A percentile compares a stretch with the other conserved stretches of the same genome.
These are phyloP conservation scores for Brevimyrus niger DNA, from an alignment of 2,113 vertebrate genomes.

Conservation along the genomic window DNA sequence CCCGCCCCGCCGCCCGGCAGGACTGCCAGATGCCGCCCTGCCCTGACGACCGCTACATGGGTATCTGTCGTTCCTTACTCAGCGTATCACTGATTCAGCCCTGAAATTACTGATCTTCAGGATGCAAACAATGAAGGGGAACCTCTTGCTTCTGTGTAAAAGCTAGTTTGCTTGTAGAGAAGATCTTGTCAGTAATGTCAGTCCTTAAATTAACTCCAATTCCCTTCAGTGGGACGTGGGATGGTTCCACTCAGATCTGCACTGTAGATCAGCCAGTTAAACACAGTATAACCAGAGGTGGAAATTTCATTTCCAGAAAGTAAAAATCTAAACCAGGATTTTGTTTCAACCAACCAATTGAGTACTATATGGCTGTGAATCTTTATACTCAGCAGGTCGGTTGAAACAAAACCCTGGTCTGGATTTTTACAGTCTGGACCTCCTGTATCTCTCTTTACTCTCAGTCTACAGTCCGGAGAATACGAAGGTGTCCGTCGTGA, in stretches of 20 bases:
- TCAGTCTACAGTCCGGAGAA: constrained; percentile 38
- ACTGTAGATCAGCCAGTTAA: neutral
- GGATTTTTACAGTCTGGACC: too few relatives aligned
- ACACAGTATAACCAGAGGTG: neutral
- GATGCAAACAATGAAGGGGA: neutral
- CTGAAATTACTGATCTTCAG: neutral
- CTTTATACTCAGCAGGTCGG: too few relatives aligned
- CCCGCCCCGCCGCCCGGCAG: constrained; percentile 61
- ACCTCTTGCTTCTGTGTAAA: neutral
- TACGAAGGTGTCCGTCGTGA: neutral
- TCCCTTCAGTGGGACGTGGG: neutral
- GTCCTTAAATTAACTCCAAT: neutral
- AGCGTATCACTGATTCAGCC: neutral
- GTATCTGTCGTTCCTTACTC: constrained; percentile 47
- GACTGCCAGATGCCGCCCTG: constrained; percentile 68
- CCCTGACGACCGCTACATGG: constrained; percentile 54
- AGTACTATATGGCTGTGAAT: too few relatives aligned
- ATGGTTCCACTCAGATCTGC: neutral
- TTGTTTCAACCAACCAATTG: too few relatives aligned
- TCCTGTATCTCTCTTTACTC: constrained; percentile 19
- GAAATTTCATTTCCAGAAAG: too few relatives aligned
- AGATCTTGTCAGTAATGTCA: neutral
- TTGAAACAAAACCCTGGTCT: neutral
- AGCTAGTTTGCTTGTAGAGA: neutral
- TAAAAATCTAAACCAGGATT: too few relatives aligned